These are phyloP conservation scores for Podarcis lilfordi DNA, from an alignment of 2,797 vertebrate genomes.

Conservation along the genomic window DNA sequence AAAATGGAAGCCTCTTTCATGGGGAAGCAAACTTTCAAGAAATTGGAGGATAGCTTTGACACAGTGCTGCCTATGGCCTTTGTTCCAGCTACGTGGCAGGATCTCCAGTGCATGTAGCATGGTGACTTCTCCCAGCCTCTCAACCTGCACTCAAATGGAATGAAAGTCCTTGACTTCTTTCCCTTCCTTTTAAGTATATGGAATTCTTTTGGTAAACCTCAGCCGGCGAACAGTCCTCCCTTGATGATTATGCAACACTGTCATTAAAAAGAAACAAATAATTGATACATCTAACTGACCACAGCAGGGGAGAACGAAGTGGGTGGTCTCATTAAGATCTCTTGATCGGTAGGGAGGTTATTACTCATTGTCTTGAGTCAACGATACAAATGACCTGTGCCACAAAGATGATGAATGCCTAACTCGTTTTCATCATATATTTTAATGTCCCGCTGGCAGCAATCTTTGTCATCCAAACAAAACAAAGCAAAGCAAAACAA, in stretches of 20 bases:
- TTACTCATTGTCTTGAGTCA: slow-evolving; percentile 65
- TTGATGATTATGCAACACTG: slow-evolving; percentile 51
- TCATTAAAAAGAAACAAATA: slow-evolving; percentile 66
- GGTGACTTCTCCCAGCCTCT: neutral
- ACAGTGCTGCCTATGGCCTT: neutral
- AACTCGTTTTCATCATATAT: slow-evolving; percentile 73
- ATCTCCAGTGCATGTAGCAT: neutral
- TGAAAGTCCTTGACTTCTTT: neutral
- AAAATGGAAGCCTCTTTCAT: no score
- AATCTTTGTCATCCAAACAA: slow-evolving; percentile 52
- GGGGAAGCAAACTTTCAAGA: no score
- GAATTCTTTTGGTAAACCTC: slow-evolving; percentile 15
- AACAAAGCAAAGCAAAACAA: slow-evolving; percentile 41
- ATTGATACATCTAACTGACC: slow-evolving; percentile 70
- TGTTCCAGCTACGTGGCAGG: no score
- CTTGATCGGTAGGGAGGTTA: slow-evolving; percentile 59
- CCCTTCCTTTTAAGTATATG: neutral
- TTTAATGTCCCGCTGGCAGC: slow-evolving; percentile 68
- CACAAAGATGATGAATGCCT: slow-evolving; percentile 70
- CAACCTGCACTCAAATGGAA: neutral
- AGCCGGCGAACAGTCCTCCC: slow-evolving; percentile 18
- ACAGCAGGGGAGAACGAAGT: slow-evolving; percentile 66
- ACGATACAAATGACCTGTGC: slow-evolving; percentile 67
- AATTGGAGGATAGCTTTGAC: no score
- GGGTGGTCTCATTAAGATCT: slow-evolving; percentile 73